phyloP scores from a whole-genome alignment of 2,113 vertebrate species.

The Calidris pugnax region DNA sequence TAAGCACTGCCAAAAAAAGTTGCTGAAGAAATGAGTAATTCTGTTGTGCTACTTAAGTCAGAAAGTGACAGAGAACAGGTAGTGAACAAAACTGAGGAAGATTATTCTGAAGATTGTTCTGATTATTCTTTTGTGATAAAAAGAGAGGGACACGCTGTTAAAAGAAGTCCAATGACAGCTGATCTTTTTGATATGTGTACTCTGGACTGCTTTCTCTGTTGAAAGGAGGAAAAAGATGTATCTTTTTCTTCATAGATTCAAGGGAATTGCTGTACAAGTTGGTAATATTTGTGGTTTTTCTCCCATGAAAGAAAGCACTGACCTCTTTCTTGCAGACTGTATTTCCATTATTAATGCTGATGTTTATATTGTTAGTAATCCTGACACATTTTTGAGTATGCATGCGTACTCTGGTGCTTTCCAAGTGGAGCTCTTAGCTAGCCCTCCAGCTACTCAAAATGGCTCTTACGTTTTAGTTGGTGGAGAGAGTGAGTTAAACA shows the following conservation, averaged over 20 bases:
- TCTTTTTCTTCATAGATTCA: neutral
- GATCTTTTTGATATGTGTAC: neutral
- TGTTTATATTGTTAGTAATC: neutral
- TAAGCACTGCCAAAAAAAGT: neutral
- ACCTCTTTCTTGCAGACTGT: neutral
- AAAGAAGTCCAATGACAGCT: neutral
- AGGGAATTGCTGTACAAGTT: neutral
- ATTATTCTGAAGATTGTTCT: neutral
- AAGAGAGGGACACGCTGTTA: neutral
- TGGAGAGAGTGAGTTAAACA: conserved; percentile 14
- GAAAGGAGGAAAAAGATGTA: neutral
- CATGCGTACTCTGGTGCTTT: neutral
- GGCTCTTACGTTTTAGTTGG: neutral
- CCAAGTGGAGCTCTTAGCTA: neutral
- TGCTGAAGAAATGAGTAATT: neutral
- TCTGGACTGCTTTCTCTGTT: neutral
- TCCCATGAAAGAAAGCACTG: neutral
- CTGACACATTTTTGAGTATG: conserved; percentile 1
- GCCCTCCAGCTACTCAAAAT: conserved; percentile 1
- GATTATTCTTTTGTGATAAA: neutral
- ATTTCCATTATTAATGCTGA: conserved; percentile 3
- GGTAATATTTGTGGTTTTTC: neutral
- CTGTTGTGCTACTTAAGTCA: neutral
- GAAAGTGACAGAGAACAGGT: fast-evolving
- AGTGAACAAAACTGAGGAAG: neutral